Conservation (phyloP, 1,140 invertebrate species). For the Musca vetustissima region DNA sequence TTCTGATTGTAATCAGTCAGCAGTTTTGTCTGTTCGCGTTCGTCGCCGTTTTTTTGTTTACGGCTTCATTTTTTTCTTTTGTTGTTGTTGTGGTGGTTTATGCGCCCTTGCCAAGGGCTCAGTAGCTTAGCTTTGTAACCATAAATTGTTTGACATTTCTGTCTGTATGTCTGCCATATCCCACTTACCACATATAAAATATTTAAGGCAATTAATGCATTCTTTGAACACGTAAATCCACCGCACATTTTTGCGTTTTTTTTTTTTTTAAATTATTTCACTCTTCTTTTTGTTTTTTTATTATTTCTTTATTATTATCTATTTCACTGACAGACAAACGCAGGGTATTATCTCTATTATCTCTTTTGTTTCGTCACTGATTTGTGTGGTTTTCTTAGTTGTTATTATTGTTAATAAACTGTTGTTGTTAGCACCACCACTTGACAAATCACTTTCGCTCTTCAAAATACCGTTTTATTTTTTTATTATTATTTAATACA, state of each 20-base stretch:
- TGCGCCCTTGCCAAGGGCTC: no score
- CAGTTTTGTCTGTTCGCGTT: not conserved
- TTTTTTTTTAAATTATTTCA: no score
- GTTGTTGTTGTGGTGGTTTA: no score
- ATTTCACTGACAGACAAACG: no score
- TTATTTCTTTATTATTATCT: not conserved
- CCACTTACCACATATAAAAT: conserved; percentile 86
- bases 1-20: not conserved
- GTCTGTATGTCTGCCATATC: no score
- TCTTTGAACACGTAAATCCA: conserved; percentile 90
- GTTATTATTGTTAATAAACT: not conserved
- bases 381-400: not conserved
- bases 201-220: conserved; percentile 84
- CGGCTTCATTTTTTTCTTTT: conserved; percentile 10
- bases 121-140: no score
- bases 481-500: no score
- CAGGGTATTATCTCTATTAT: not conserved
- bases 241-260: conserved; percentile 72
- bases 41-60: no score
- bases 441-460: conserved; percentile 10
- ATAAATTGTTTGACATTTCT: no score
- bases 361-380: not conserved
- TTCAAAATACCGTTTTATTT: no score
- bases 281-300: not conserved
- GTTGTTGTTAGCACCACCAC: no score